Conservation (phyloP, 2,113 vertebrate species). For the Theristicus caerulescens region DNA sequence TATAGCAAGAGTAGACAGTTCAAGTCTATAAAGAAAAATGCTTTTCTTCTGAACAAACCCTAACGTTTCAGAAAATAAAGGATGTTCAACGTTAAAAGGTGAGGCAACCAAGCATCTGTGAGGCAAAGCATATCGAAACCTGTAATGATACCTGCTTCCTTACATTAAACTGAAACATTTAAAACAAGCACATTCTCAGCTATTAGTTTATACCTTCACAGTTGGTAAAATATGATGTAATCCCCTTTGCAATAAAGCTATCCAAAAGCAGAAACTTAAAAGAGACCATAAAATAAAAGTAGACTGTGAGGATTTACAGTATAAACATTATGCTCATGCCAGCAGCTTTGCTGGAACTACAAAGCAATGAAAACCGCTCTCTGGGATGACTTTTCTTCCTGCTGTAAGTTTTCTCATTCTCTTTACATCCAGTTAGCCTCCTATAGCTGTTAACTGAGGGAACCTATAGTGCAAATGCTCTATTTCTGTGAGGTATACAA, state of each 20-base stretch:
- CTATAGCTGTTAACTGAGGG: neutral
- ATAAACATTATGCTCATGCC: neutral
- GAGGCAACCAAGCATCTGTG: neutral
- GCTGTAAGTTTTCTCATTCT: neutral
- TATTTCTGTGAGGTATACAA: neutral
- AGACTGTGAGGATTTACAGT: neutral
- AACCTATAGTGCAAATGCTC: neutral
- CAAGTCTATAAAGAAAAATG: neutral
- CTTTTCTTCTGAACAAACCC: neutral
- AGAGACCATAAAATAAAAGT: neutral
- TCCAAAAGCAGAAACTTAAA: neutral
- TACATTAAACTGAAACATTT: neutral
- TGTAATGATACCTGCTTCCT: neutral
- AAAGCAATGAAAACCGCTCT: neutral
- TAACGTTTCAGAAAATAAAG: neutral
- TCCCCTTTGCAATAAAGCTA: neutral
- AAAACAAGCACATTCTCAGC: neutral
- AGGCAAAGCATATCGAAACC: neutral
- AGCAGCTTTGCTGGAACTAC: neutral
- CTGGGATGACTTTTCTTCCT: neutral
- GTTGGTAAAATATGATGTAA: neutral
- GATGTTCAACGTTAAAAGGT: neutral
- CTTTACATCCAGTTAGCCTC: neutral
- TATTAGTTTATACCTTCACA: neutral
- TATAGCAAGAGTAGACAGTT: neutral